Evolutionary conservation across 1,140 invertebrate species (phyloP), one percentile per base, ranked within the genome.

Genomic region (Pseudomyrmex flavicornis): DNA sequence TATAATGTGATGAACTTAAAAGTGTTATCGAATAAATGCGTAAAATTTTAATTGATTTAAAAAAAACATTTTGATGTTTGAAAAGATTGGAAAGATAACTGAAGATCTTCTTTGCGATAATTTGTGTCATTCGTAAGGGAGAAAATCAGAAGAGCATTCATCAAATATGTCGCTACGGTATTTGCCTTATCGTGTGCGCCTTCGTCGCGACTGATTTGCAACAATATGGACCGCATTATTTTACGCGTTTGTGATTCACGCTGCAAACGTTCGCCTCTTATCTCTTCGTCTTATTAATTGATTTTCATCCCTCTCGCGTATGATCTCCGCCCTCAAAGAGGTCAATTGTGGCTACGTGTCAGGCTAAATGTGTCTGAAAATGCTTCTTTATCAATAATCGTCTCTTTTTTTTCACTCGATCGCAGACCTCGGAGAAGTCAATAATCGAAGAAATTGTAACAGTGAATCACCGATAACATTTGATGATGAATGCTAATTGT

Each of bases 271-370:
- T n/a, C 10, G 5, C 0, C 20, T 59, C 44, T 68, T 77, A 54
- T 68, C n/a, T 56, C 17, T 7, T 13, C 22, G 17, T 58, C 70
- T 70, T 26, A 70, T 79, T 79, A 79, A 79, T 79, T 79, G 15
- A 46, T 79, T 79, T 70, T n/a, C 9, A 22, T 3, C 17, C 15
- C 35, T 13, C 20, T 20, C 17, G 1, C 54, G 13, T 15, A 12
- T 26, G 48, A 77, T 26, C 52, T 59, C 65, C 46, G 13, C 22
- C 50, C 52, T 70, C 44, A 58, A 12, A 69, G 0, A 15, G 20
- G 65, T 79, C 54, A 79, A 69, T 79, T 79, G 54, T 79, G 54
- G 7, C n/a, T 79, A 58, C 26, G 2, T 76, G 22, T 54, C 75
- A 56, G 13, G 46, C 35, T 15, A 58, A 17, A 66, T 66, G 66